phyloP scores from a whole-genome alignment of 2,888 invertebrate genomes.

The Plagodis pulveraria region DNA sequence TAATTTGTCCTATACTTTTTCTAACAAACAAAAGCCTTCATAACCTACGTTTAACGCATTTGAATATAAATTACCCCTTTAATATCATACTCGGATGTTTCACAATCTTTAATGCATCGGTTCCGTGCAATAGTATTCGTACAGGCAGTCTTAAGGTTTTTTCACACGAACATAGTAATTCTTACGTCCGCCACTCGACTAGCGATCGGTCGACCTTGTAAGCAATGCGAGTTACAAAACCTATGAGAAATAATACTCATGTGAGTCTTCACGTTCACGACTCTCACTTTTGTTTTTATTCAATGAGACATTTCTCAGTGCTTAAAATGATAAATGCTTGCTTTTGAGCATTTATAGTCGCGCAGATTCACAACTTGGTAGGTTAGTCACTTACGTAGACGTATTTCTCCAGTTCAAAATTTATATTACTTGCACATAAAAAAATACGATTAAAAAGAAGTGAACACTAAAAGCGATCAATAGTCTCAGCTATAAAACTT shows the following conservation, averaged over 20 bases:
- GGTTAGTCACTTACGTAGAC: background rate
- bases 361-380: conserved; percentile 2
- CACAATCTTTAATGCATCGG: conserved; percentile 50
- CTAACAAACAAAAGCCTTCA: conserved; percentile 14
- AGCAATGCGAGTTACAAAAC: conserved; percentile 50
- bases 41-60: conserved; percentile 14
- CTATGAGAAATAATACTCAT: conserved; percentile 42
- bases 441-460: too few species aligned
- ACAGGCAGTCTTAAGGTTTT: conserved; percentile 49
- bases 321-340: conserved; percentile 13
- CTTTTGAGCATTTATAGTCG: conserved; percentile 3
- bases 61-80: conserved; percentile 25
- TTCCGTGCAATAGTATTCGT: conserved; percentile 45
- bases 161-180: conserved; percentile 66
- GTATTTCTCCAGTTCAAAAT: too few species aligned
- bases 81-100: conserved; percentile 44
- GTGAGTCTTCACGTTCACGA: conserved; percentile 24
- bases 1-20: too few species aligned
- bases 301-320: conserved; percentile 17
- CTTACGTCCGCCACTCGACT: conserved; percentile 52
- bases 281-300: conserved; percentile 30
- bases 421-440: too few species aligned
- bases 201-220: conserved; percentile 46
- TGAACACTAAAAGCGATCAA: too few species aligned
- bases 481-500: too few species aligned